Evolutionary conservation across 2,797 vertebrate species (phyloP), one percentile per base, ranked within the genome.

Genomic region (Sternarchorhynchus goeldii): DNA sequence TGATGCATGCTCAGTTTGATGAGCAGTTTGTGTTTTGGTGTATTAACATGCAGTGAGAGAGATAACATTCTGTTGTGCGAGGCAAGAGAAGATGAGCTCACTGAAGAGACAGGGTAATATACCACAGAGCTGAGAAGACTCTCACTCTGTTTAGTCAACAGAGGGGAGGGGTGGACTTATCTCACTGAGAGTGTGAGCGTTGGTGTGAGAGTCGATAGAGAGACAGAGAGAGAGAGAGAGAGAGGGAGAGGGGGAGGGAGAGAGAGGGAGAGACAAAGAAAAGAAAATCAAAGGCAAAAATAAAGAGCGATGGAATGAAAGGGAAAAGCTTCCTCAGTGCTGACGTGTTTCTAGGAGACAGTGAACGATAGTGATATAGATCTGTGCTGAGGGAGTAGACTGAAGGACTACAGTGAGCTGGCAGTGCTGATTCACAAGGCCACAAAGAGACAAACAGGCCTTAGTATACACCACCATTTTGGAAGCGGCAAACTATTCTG

Each of bases 271-370:
- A 75, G 5, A 41, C 69, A 75, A 79, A n/a, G 29, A 18, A 57
- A 39, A 45, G 76, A 63, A 64, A 69, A 63, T 50, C 45, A 0
- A 31, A 8, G 31, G 20, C 29, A 76, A 41, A 58, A n/a, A 73
- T 66, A 75, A 5, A 65, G 68, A 10, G 63, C n/a, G 50, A 2
- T 2, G 39, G 34, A 79, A 57, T 34, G 17, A 36, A 39, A 71
- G 12, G 77, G 77, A 87, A 68, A 87, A 4, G 34, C 45, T 85
- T 83, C 82, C 57, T 76, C 31, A 16, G 66, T 73, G 80, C 82
- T 87, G 80, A 88, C 75, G 16, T 84, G 63, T 45, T 70, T 1
- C 20, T 56, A 34, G 59, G 56, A 82, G 65, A 17, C 45, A 60
- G 65, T 64, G 65, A 82, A 59, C 10, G 60, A 77, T 31, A 71